Percentiles rank a stretch among this genome's conserved stretches.
Conservation (phyloP, 1,140 invertebrate genomes). For the Chionoecetes opilio region DNA sequence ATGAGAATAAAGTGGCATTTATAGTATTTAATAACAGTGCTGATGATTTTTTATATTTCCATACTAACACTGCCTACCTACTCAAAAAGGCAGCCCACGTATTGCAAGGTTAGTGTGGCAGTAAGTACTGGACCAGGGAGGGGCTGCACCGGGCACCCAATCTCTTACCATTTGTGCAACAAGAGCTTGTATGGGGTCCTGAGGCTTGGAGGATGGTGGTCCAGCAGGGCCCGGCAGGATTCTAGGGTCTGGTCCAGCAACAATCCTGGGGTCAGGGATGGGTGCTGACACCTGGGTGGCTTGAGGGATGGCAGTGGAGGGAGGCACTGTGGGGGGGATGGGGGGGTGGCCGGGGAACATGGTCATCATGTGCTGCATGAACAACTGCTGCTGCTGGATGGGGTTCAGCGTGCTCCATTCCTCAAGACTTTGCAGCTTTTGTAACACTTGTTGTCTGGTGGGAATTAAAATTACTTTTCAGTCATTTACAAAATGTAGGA, state of each 20-base stretch:
- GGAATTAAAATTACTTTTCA: slow-evolving; percentile 77
- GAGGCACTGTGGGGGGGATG: slow-evolving; percentile 75
- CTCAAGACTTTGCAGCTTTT: slow-evolving; percentile 87
- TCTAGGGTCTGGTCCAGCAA: slow-evolving; percentile 60
- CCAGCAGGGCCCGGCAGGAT: slow-evolving; percentile 53
- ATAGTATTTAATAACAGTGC: no score
- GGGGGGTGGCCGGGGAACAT: slow-evolving; percentile 82
- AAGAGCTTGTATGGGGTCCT: slow-evolving; percentile 79
- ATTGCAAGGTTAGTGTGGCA: no score
- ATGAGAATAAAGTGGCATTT: no score
- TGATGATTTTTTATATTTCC: no score
- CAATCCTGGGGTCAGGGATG: slow-evolving; percentile 64
- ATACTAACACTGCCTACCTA: no score
- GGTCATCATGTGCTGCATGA: slow-evolving; percentile 85
- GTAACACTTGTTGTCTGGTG: slow-evolving; percentile 84
- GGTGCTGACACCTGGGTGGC: slow-evolving; percentile 67
- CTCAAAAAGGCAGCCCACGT: no score
- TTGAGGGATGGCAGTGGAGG: slow-evolving; percentile 63
- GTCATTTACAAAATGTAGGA: no score
- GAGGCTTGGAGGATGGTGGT: slow-evolving; percentile 71
- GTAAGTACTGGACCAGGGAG: no score
- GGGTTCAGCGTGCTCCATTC: slow-evolving; percentile 87
- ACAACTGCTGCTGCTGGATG: slow-evolving; percentile 87
- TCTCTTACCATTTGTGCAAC: slow-evolving; percentile 78
- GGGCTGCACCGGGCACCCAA: no score